Evolutionary conservation across 2,113 vertebrate genomes (phyloP), one percentile per base, ranked within the genome.

Genomic region (Phodopus roborovskii): DNA sequence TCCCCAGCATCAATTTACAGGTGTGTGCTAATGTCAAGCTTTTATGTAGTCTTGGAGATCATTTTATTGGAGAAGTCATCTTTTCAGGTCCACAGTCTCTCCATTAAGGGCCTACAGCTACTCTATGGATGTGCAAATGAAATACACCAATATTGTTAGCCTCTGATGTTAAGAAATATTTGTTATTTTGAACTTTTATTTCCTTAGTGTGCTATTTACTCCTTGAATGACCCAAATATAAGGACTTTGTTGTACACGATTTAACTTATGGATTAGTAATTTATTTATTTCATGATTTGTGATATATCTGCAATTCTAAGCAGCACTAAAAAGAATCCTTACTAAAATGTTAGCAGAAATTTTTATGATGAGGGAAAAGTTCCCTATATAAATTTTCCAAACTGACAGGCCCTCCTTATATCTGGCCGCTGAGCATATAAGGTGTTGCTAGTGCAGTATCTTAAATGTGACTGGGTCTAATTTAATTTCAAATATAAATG

Each of bases 391-490:
- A 7, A 39, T 13, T 75, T 10, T 79, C 28, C 15, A 36, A 58
- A 22, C 22, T 20, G 79, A 36, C 28, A 83, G 42, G n/a, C n/a
- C 45, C 11, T 81, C 22, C 16, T 53, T 28, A 50, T 30, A 81
- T 30, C 26, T 28, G 33, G 28, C 48, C 68, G 33, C 11, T 89
- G 86, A 82, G 12, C 5, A 42, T 24, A 39, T 94, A 45, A 94
- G 64, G 50, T 91, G 19, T 50, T 50, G 22, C 56, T 83, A 56
- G 50, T 90, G 20, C 7, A 92, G 17, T 73, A n/a, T 84, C 90
- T 95, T 92, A 87, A 91, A 78, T 73, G 7, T 77, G 1, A 66
- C 83, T 90, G 82, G 79, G 78, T 96, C 88, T 89, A 93, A 81
- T 58, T 83, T 56, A 90, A 90, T 24, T 92, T 93, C 48, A 88